Evolutionary conservation across 2,113 vertebrate genomes (phyloP).

Genomic region (human): GRCh38 chr9:38353001-38353500

Average conservation of each 20-base stretch:
- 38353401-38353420: not conserved
- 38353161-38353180: accelerated
- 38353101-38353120: not conserved
- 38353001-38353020: slow-evolving; percentile 78
- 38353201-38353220: slow-evolving; percentile 3
- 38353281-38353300: not conserved
- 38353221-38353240: not conserved
- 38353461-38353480: not conserved
- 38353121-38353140: not conserved
- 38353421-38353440: not conserved
- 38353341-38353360: not conserved
- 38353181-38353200: not conserved
- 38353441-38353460: not conserved
- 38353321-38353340: no score
- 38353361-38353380: not conserved
- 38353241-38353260: not conserved
- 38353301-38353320: not conserved
- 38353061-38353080: slow-evolving; percentile 70
- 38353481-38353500: not conserved
- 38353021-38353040: slow-evolving; percentile 68
- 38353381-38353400: not conserved
- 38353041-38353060: slow-evolving; percentile 75
- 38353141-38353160: accelerated
- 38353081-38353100: slow-evolving; percentile 46
- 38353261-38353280: not conserved